Base-by-base conservation (phyloP, 2,113 vertebrate genomes). In the Terrapene triunguis region DNA sequence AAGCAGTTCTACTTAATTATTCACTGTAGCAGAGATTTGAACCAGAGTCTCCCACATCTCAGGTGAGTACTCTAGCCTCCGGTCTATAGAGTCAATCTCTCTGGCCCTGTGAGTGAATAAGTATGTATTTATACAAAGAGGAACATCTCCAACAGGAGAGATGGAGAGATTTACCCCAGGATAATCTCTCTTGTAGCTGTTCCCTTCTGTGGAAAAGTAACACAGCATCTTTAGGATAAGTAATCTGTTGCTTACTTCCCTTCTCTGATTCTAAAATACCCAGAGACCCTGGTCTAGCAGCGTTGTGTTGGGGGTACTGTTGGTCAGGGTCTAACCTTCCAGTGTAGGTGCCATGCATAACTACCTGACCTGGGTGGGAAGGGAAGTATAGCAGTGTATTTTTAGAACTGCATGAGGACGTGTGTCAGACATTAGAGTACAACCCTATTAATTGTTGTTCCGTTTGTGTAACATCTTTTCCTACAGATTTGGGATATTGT, bases 401-500 rank as follows among this genome's bases (percentile, higher is more conserved):
- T 76, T 25, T 76, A 76, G 38, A 76, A 44, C 25, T 25, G 42
- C 72, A 38, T 44, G 42, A 42, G n/a, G 22, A 42, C 3, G 8
- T 27, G 22, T 27, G 8, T 47, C 50, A 38, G 24, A 42, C n/a
- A 42, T 19, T 44, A 3, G 24, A 82, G 14, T 10, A 44, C 22
- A 44, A 25, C 38, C 38, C 42, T 55, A 29, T 57, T 82, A 7
- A n/a, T 6, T 88, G 62, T 85, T 55, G 24, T 93, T 93, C 16
- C 6, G 17, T 27, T 51, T 83, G 35, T 83, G 35, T n/a, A 17
- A 59, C 22, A 82, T 51, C 42, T 94, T 95, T 53, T 48, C 29
- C 32, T 82, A 54, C 95, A 98, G 99, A 98, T 99, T 94, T 99
- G 98, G 98, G 97, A 98, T 92, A 97, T 98, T 81, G 96, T 98